phyloP scores from a whole-genome alignment of 2,113 vertebrate species.

The Lophura nycthemera region DNA sequence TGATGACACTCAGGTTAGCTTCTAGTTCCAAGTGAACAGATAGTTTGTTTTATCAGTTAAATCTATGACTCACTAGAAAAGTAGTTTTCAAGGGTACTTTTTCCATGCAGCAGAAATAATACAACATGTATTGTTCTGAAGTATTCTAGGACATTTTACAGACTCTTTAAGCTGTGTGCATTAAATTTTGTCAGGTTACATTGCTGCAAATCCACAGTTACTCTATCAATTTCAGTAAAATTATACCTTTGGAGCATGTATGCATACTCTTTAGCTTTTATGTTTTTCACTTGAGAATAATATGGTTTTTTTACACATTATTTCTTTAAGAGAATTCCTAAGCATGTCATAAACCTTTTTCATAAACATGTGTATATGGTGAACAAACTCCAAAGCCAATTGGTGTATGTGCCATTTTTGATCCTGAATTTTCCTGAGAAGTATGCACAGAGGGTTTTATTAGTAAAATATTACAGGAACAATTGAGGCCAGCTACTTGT shows the following conservation, averaged over 20 bases:
- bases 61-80: background rate
- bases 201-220: background rate
- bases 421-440: background rate
- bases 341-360: constrained; percentile 10
- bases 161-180: background rate
- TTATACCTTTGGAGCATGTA: background rate
- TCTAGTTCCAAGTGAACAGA: background rate
- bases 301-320: background rate
- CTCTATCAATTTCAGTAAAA: constrained; percentile 4
- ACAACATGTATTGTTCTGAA: background rate
- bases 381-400: background rate
- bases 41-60: background rate
- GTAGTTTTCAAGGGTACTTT: background rate
- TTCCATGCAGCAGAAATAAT: background rate
- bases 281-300: background rate
- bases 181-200: background rate
- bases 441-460: background rate
- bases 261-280: background rate
- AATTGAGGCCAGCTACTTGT: background rate
- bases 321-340: constrained; percentile 40
- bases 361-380: background rate
- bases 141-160: background rate
- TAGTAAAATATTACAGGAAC: background rate
- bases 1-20: background rate
- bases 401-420: background rate